These are phyloP conservation scores for Tetrapedia diversipes DNA, from an alignment of 2,888 invertebrate genomes.

Conservation along the genomic window DNA sequence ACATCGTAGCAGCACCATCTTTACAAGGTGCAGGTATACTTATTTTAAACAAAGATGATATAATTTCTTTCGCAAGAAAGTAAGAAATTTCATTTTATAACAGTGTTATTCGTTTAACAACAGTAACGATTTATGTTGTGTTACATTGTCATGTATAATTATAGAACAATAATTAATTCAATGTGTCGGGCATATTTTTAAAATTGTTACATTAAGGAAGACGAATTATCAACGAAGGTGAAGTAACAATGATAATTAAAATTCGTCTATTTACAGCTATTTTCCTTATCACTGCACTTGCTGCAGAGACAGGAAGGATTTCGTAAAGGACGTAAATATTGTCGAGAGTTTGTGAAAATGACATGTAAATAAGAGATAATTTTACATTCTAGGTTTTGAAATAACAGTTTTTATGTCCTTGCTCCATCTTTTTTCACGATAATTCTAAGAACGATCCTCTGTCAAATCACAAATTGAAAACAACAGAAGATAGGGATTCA, in stretches of 20 bases:
- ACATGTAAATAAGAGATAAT: slow-evolving; percentile 46
- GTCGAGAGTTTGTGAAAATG: slow-evolving; percentile 28
- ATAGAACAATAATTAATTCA: too few relatives aligned
- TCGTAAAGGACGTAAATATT: slow-evolving; percentile 24
- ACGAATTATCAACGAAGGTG: neutral
- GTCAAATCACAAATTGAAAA: neutral
- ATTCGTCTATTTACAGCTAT: neutral
- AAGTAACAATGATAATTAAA: neutral
- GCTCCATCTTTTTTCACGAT: neutral
- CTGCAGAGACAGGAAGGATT: slow-evolving; percentile 12
- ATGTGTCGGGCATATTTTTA: too few relatives aligned
- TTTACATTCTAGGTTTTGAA: slow-evolving; percentile 31
- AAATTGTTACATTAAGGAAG: neutral
- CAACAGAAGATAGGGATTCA: neutral
- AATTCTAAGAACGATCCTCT: neutral
- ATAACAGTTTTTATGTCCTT: slow-evolving; percentile 28
- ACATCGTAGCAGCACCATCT: neutral
- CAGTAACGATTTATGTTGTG: too few relatives aligned
- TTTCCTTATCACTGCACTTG: slow-evolving; percentile 38
- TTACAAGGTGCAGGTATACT: neutral
- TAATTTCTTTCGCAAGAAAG: too few relatives aligned
- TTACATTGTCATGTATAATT: too few relatives aligned
- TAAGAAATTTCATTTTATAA: neutral
- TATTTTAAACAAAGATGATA: neutral
- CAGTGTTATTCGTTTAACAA: slow-evolving; percentile 1